These are phyloP conservation scores for Grammatotria lemairii DNA, from an alignment of 2,113 vertebrate species.

Conservation along the genomic window DNA sequence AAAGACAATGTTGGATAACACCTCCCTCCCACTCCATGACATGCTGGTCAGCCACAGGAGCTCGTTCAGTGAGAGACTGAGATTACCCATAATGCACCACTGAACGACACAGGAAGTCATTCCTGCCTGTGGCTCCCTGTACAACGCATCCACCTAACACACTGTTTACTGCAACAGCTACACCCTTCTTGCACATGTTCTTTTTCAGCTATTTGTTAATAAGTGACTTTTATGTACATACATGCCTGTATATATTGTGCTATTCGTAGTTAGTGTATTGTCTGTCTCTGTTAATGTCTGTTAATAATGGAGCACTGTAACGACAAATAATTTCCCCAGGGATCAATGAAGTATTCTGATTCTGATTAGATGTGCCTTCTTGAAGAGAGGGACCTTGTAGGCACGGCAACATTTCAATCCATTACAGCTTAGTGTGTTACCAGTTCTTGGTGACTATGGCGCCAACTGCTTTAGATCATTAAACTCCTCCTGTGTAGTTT, in stretches of 20 bases:
- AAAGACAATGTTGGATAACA: not conserved
- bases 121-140: no score
- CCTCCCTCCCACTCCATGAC: not conserved
- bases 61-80: rapidly evolving
- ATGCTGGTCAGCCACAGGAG: not conserved
- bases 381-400: rapidly evolving
- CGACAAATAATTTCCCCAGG: rapidly evolving
- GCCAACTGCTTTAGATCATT: not conserved
- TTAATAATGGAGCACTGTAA: no score
- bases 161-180: no score
- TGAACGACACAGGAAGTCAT: no score
- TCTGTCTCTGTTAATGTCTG: no score
- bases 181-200: no score
- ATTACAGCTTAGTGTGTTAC: rapidly evolving
- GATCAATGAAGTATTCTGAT: no score
- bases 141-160: rapidly evolving
- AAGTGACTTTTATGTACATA: rapidly evolving
- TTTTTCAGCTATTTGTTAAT: no score
- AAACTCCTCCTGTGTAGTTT: not conserved
- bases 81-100: no score
- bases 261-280: no score
- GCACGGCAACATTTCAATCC: not conserved
- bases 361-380: not conserved
- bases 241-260: no score
- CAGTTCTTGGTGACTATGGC: not conserved